phyloP scores from a whole-genome alignment of 1,140 invertebrate genomes.

The Acromyrmex echinatior region DNA sequence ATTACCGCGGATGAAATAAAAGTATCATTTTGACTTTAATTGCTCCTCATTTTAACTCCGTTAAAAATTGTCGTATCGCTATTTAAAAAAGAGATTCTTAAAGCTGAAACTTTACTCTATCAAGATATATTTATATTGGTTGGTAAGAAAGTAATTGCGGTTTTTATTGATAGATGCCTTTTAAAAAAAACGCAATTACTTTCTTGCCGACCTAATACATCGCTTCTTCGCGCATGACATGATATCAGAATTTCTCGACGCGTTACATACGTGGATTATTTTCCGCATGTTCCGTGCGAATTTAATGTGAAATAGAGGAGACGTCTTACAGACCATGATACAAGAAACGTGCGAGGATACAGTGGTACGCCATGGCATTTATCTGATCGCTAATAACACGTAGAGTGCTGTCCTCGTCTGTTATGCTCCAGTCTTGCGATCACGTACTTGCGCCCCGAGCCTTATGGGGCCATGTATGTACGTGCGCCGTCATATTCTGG shows the following conservation, averaged over 20 bases:
- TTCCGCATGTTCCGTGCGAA: neutral
- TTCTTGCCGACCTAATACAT: too few relatives aligned
- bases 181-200: too few relatives aligned
- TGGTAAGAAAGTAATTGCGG: too few relatives aligned
- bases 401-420: conserved; percentile 51
- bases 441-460: conserved; percentile 47
- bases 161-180: too few relatives aligned
- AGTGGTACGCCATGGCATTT: conserved; percentile 61
- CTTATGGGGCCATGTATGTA: neutral
- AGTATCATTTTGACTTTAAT: too few relatives aligned
- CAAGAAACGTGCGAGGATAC: conserved; percentile 50
- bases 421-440: conserved; percentile 38
- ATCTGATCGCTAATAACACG: conserved; percentile 69
- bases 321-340: neutral
- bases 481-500: conserved; percentile 48
- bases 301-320: conserved; percentile 12
- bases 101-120: too few relatives aligned
- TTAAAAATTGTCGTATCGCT: too few relatives aligned
- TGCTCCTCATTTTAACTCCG: too few relatives aligned
- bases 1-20: too few relatives aligned
- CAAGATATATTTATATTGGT: too few relatives aligned
- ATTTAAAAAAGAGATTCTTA: too few relatives aligned
- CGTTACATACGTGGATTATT: conserved; percentile 8
- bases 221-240: neutral
- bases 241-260: conserved; percentile 4